Evolutionary conservation across 1,140 invertebrate species (phyloP).

Genomic region (Drepana arcuata): DNA sequence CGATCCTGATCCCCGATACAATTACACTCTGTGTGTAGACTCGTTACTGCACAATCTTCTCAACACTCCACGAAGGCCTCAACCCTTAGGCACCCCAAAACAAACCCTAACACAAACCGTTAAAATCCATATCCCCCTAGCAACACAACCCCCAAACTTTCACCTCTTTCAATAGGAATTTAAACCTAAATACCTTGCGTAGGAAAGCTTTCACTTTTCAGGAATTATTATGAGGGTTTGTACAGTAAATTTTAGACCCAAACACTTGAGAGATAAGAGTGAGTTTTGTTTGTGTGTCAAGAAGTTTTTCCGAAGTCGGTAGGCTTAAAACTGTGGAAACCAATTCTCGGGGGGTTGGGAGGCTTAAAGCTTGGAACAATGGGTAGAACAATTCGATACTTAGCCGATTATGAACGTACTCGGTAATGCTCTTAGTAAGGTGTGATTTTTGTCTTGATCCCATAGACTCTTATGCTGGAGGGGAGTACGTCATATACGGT

Average conservation of each 20-base stretch:
- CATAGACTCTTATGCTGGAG: too few relatives aligned
- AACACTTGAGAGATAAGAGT: slow-evolving; percentile 18
- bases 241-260: slow-evolving; percentile 29
- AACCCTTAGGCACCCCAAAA: slow-evolving; percentile 21
- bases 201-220: slow-evolving; percentile 70
- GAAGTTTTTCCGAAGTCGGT: slow-evolving; percentile 54
- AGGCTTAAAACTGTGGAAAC: slow-evolving; percentile 66
- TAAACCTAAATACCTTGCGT: slow-evolving; percentile 71
- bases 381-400: slow-evolving; percentile 69
- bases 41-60: slow-evolving; percentile 67
- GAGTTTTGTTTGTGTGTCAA: slow-evolving; percentile 12
- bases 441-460: slow-evolving; percentile 50
- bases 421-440: slow-evolving; percentile 63
- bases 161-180: slow-evolving; percentile 71
- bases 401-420: slow-evolving; percentile 67
- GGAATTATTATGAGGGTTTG: slow-evolving; percentile 51
- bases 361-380: slow-evolving; percentile 63
- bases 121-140: slow-evolving; percentile 24
- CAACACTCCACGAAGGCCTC: slow-evolving; percentile 51
- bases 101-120: slow-evolving; percentile 14
- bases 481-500: too few relatives aligned
- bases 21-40: slow-evolving; percentile 64
- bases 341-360: slow-evolving; percentile 57
- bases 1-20: slow-evolving; percentile 65
- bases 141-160: slow-evolving; percentile 49